Conservation (phyloP, 2,113 vertebrate species). For the Psophia crepitans region DNA sequence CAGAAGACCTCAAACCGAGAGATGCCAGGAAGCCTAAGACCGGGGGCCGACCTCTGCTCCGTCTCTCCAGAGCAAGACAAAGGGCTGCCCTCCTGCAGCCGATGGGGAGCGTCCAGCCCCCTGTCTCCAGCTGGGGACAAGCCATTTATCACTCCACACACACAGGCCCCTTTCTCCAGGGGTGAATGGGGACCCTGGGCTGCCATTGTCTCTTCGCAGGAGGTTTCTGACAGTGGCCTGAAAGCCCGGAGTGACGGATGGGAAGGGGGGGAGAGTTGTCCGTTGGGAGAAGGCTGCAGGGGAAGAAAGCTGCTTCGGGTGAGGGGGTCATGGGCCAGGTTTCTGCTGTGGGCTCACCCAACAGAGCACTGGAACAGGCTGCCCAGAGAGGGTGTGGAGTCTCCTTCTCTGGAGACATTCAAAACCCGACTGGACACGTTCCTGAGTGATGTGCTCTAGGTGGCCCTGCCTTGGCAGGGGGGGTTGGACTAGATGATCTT, state of each 20-base stretch:
- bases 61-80: background rate
- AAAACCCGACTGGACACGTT: too few relatives aligned
- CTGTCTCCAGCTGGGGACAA: background rate
- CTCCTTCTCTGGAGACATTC: too few relatives aligned
- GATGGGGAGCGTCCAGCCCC: background rate
- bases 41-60: background rate
- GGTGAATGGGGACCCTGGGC: background rate
- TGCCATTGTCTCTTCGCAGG: constrained; percentile 9
- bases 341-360: background rate
- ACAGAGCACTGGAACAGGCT: too few relatives aligned
- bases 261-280: background rate
- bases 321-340: background rate
- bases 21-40: background rate
- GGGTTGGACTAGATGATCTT: too few relatives aligned
- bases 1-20: background rate
- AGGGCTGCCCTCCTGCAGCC: background rate
- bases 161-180: background rate
- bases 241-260: constrained; percentile 45
- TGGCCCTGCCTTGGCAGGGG: too few relatives aligned
- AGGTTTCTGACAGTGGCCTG: constrained; percentile 13
- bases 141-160: background rate
- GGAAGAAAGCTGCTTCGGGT: background rate
- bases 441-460: too few relatives aligned
- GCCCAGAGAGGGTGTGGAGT: too few relatives aligned
- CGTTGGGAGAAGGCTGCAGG: background rate